phyloP scores from a whole-genome alignment of 2,113 vertebrate species.

The Pedetes capensis region DNA sequence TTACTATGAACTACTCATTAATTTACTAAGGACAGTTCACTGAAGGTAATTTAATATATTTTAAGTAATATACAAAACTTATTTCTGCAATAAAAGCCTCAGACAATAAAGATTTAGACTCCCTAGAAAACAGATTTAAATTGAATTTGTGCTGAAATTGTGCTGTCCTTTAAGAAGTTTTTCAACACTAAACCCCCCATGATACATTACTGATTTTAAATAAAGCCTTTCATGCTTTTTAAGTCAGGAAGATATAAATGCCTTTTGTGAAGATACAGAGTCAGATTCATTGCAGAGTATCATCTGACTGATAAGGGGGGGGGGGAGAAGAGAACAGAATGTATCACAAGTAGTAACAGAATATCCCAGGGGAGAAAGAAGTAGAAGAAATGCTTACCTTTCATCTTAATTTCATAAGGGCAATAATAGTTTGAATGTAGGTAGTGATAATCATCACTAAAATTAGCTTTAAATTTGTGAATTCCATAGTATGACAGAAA shows the following conservation, averaged over 20 bases:
- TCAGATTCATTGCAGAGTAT: not conserved
- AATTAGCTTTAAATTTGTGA: slow-evolving; percentile 18
- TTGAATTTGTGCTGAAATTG: slow-evolving; percentile 28
- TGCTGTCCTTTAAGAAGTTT: slow-evolving; percentile 29
- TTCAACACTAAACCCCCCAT: not conserved
- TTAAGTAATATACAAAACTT: slow-evolving; percentile 26
- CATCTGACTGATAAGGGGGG: not conserved
- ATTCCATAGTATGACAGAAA: slow-evolving; percentile 19
- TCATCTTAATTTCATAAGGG: slow-evolving; percentile 24
- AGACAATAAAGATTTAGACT: not conserved
- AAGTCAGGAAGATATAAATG: slow-evolving; percentile 26
- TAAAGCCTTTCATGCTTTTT: slow-evolving; percentile 14
- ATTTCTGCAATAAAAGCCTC: slow-evolving; percentile 20
- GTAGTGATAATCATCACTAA: not conserved
- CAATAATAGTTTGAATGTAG: not conserved
- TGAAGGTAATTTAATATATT: slow-evolving; percentile 26
- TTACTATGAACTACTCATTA: not conserved
- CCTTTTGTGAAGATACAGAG: slow-evolving; percentile 18
- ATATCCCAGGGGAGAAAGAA: not conserved
- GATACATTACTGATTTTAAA: slow-evolving; percentile 34
- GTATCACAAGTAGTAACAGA: not conserved
- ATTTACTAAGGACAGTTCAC: slow-evolving; percentile 26
- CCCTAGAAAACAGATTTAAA: not conserved
- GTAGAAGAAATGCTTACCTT: slow-evolving; percentile 9
- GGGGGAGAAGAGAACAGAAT: not conserved